Evolutionary conservation across 1,140 invertebrate species (phyloP).

Genomic region (Brachionus rotundiformis): DNA sequence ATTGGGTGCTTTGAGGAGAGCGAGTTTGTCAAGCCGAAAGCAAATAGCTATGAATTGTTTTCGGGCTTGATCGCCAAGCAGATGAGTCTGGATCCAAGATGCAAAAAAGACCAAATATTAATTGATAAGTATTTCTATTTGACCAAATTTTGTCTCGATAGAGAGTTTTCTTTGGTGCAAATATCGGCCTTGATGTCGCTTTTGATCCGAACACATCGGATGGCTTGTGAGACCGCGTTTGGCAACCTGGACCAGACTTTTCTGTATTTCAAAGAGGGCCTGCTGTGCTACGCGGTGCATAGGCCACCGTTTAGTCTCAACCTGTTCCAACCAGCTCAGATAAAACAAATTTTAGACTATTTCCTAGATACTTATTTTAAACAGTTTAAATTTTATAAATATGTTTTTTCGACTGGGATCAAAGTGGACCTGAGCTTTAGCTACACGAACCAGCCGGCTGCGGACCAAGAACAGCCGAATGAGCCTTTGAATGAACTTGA

Average conservation of each 20-base stretch:
- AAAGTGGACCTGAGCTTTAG: slow-evolving; percentile 4
- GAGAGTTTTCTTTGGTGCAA: not conserved
- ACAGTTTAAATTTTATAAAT: slow-evolving; percentile 45
- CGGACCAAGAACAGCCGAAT: not conserved
- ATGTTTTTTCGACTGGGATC: slow-evolving; percentile 6
- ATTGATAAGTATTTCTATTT: slow-evolving; percentile 50
- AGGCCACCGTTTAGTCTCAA: slow-evolving; percentile 39
- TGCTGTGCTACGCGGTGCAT: slow-evolving; percentile 13
- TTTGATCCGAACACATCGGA: not conserved
- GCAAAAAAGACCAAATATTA: slow-evolving; percentile 11
- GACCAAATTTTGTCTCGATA: not conserved
- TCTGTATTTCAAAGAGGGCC: not conserved
- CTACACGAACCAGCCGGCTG: slow-evolving; percentile 2
- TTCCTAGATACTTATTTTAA: slow-evolving; percentile 45
- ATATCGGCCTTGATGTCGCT: not conserved
- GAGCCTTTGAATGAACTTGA: not conserved
- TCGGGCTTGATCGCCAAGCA: not conserved
- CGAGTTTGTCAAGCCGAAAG: not conserved
- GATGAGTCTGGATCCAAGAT: not conserved
- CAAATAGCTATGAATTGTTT: slow-evolving; percentile 3
- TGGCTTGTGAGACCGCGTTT: slow-evolving; percentile 36
- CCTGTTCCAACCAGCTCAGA: slow-evolving; percentile 10
- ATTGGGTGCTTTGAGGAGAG: slow-evolving; percentile 6
- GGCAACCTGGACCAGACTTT: slow-evolving; percentile 46
- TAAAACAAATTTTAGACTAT: slow-evolving; percentile 13